Percentiles rank a stretch among this genome's conserved stretches.
phyloP scores from a whole-genome alignment of 2,888 invertebrate species.

The Oligia strigilis region DNA sequence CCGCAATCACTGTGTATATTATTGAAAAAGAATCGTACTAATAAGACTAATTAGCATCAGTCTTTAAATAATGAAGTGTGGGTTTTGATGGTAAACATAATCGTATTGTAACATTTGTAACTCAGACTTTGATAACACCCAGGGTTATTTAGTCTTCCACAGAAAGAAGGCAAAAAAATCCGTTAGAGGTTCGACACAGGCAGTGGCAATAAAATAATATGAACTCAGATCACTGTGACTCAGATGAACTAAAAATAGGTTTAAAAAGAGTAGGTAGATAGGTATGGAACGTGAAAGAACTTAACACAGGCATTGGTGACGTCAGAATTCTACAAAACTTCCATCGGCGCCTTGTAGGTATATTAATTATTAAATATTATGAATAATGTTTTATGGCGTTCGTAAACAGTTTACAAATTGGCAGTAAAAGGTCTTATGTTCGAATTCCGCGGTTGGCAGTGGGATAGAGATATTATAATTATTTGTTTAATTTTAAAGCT shows the following conservation, averaged over 20 bases:
- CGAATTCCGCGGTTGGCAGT: constrained; percentile 32
- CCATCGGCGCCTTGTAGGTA: neutral
- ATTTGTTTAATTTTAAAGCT: constrained; percentile 4
- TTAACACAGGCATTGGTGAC: neutral
- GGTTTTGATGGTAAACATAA: neutral
- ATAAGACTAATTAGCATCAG: constrained; percentile 39
- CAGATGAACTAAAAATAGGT: neutral
- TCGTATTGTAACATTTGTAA: constrained; percentile 22
- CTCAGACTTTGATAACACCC: constrained; percentile 17
- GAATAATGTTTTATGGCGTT: neutral
- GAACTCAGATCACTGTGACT: constrained; percentile 12
- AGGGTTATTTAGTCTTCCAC: constrained; percentile 33
- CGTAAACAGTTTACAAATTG: constrained; percentile 1
- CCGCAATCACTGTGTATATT: constrained; percentile 12
- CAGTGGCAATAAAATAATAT: neutral
- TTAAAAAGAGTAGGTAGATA: neutral
- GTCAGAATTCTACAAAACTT: neutral
- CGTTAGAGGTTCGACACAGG: neutral
- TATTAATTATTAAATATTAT: neutral
- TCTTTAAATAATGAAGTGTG: constrained; percentile 31
- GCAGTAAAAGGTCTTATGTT: neutral
- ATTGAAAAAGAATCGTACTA: constrained; percentile 19
- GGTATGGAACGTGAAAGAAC: neutral
- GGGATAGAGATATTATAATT: constrained; percentile 15
- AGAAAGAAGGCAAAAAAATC: constrained; percentile 46